Conservation (phyloP, 1,140 invertebrate genomes). For the Dreissena rostriformis region DNA sequence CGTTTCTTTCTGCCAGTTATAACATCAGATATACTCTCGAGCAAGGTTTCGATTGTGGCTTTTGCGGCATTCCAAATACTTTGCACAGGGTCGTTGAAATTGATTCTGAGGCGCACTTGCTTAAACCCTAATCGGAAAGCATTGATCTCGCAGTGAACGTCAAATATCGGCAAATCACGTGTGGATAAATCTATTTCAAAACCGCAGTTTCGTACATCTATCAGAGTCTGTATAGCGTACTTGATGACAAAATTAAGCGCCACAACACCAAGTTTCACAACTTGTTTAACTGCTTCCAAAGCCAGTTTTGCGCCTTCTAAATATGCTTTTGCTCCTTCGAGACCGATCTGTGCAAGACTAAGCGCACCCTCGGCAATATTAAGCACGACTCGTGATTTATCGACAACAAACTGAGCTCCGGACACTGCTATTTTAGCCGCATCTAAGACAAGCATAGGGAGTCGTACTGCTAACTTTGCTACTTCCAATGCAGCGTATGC, state of each 20-base stretch:
- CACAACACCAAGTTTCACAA: conserved; percentile 20
- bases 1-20: conserved; percentile 14
- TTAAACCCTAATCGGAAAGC: conserved; percentile 49
- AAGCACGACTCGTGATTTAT: conserved; percentile 49
- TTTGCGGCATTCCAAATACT: conserved; percentile 54
- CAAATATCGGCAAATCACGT: conserved; percentile 41
- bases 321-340: conserved; percentile 31
- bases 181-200: conserved; percentile 49
- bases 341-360: conserved; percentile 28
- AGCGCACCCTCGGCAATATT: conserved; percentile 36
- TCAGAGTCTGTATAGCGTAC: conserved; percentile 34
- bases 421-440: conserved; percentile 36
- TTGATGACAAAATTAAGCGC: conserved; percentile 38
- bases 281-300: conserved; percentile 49
- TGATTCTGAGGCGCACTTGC: conserved; percentile 24
- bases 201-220: conserved; percentile 57
- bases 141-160: conserved; percentile 55
- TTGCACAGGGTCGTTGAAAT: conserved; percentile 51
- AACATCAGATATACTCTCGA: conserved; percentile 16
- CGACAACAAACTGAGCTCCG: conserved; percentile 49
- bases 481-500: conserved; percentile 33
- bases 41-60: conserved; percentile 32
- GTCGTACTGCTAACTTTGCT: conserved; percentile 50
- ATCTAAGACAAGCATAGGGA: conserved; percentile 49
- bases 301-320: conserved; percentile 46